Base-by-base conservation (phyloP, 2,888 invertebrate genomes). In the Conomelus anceps region DNA sequence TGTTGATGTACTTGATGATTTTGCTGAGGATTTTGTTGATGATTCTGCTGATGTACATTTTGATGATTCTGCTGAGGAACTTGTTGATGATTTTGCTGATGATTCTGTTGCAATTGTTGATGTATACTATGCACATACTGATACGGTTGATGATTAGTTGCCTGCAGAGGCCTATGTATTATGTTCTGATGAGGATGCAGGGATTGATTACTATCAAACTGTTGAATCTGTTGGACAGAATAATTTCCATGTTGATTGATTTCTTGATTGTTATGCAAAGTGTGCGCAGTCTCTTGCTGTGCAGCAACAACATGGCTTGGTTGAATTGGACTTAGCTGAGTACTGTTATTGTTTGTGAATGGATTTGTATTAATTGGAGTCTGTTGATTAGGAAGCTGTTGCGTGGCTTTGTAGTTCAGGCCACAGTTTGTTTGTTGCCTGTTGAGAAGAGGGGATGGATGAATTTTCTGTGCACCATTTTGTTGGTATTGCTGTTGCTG, bases 381-480 rank as follows among this genome's bases (percentile, higher is more conserved):
- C 86, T 86, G 86, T 86, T 86, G 86, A 23, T 24, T 23, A 17
- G 86, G 1, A 23, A 86, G 17, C 23, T 86, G 86, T 17, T 86
- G 41, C 17, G 7, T 9, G 17, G 7, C 17, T 17, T 41, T 41
- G 41, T 41, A 41, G 41, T 41, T 41, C 41, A 41, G 7, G 17
- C 13, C 41, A 20, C 22, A 22, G 24, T 23, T 84, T 85, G 84
- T 84, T 22, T 89, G 85, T 84, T 90, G 88, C 23, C 91, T 88
- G 87, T 90, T 90, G 3, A 90, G 91, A 26, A 88, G 29, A n/a
- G 88, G 88, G 22, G 88, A 88, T 22, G 84, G 85, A 20, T 88
- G 88, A 29, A 85, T 84, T n/a, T 22, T 85, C 13, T 24, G 88
- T 24, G 87, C 84, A 20, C 89, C 89, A 89, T 63, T 26, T 17